phyloP scores from a whole-genome alignment of 2,888 invertebrate species.

The Amblyjoppa proteus region DNA sequence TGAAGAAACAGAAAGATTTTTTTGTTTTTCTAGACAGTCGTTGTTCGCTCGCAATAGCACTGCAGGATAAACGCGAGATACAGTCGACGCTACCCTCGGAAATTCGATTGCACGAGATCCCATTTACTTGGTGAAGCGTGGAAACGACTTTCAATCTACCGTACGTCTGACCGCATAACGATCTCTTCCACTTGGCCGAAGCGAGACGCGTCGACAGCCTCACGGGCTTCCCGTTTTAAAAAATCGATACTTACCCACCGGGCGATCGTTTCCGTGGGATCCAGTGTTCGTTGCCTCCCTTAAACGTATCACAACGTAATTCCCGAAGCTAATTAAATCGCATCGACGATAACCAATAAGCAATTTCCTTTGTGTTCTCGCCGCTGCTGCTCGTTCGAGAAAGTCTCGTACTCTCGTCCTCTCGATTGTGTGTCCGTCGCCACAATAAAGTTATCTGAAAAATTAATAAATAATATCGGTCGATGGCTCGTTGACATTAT shows the following conservation, averaged over 20 bases:
- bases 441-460: slow-evolving; percentile 22
- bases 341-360: slow-evolving; percentile 28
- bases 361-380: slow-evolving; percentile 21
- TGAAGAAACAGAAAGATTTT: too few species aligned
- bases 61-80: not conserved
- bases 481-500: too few species aligned
- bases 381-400: not conserved
- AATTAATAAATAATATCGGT: slow-evolving; percentile 11
- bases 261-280: not conserved
- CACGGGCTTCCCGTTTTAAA: not conserved
- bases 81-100: not conserved
- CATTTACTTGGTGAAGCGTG: slow-evolving; percentile 16
- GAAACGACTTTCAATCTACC: slow-evolving; percentile 18
- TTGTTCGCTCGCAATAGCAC: too few species aligned
- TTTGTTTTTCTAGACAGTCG: too few species aligned
- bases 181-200: slow-evolving; percentile 43
- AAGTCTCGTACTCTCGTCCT: not conserved
- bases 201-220: slow-evolving; percentile 14
- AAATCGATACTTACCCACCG: slow-evolving; percentile 24
- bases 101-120: not conserved
- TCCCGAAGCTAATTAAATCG: slow-evolving; percentile 14
- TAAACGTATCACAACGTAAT: not conserved
- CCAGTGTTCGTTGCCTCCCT: not conserved
- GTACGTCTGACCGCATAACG: slow-evolving; percentile 41
- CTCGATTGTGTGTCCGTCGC: not conserved